Evolutionary conservation across 2,888 invertebrate genomes (phyloP).

Genomic region (Macaria liturata): DNA sequence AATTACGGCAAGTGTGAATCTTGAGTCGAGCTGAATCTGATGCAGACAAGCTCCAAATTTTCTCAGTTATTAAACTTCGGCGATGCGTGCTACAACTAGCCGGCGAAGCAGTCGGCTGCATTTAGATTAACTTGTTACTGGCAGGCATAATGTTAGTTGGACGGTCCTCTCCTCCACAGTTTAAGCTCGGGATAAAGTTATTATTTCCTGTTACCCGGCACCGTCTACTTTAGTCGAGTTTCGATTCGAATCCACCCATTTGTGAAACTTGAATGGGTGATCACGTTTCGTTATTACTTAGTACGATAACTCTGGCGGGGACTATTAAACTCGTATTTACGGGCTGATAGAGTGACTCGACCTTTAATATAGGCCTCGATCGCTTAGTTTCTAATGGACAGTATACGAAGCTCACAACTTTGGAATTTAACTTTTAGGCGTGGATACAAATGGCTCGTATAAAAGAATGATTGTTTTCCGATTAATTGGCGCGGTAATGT

Average conservation of each 20-base stretch:
- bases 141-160: slow-evolving; percentile 81
- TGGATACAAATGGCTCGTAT: neutral
- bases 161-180: slow-evolving; percentile 67
- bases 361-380: slow-evolving; percentile 31
- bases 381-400: slow-evolving; percentile 12
- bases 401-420: slow-evolving; percentile 1
- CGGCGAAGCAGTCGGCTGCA: slow-evolving; percentile 72
- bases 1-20: slow-evolving; percentile 42
- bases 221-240: slow-evolving; percentile 77
- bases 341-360: slow-evolving; percentile 47
- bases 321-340: slow-evolving; percentile 67
- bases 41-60: slow-evolving; percentile 66
- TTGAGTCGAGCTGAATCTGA: slow-evolving; percentile 54
- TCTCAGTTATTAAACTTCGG: slow-evolving; percentile 73
- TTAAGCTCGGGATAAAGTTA: slow-evolving; percentile 78
- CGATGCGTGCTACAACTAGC: slow-evolving; percentile 72
- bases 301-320: slow-evolving; percentile 64
- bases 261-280: slow-evolving; percentile 77
- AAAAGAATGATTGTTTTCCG: neutral
- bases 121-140: slow-evolving; percentile 83
- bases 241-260: slow-evolving; percentile 72
- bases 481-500: neutral
- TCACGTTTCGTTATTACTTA: slow-evolving; percentile 68
- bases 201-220: slow-evolving; percentile 78
- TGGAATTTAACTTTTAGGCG: slow-evolving; percentile 2